These are phyloP conservation scores for Stercorarius parasiticus DNA, from an alignment of 2,113 vertebrate genomes.

Conservation along the genomic window DNA sequence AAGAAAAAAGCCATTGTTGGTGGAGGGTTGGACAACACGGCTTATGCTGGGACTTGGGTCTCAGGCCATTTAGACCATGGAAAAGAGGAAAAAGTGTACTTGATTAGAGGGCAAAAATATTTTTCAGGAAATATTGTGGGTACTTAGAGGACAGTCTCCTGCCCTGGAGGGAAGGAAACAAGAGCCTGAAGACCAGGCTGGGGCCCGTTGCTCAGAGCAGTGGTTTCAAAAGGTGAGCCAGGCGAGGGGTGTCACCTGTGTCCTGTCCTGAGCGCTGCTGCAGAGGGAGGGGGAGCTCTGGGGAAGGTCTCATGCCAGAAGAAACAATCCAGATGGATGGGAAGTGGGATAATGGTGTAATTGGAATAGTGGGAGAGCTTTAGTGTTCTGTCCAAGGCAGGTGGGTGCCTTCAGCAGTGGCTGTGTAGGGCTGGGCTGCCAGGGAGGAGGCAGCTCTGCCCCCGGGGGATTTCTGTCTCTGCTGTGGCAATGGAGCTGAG, in stretches of 20 bases:
- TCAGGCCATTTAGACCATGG: background rate
- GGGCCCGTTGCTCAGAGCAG: background rate
- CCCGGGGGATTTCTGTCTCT: accelerated
- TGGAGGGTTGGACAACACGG: background rate
- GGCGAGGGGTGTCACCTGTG: background rate
- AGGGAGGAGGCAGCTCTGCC: background rate
- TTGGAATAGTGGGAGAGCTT: background rate
- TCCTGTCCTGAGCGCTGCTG: background rate
- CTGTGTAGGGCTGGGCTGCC: background rate
- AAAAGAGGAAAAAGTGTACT: background rate
- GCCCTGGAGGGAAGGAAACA: background rate
- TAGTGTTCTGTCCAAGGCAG: background rate
- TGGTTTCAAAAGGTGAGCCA: accelerated
- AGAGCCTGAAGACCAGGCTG: background rate
- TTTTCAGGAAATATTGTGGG: background rate
- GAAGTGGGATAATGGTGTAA: background rate
- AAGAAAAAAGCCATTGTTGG: background rate
- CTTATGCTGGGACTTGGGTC: background rate
- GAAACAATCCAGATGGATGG: background rate
- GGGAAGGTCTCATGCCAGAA: background rate
- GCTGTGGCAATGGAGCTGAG: background rate
- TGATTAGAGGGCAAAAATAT: background rate
- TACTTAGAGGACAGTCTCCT: background rate
- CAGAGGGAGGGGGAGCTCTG: background rate
- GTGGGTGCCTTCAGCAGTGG: background rate